Conservation (phyloP, 1,140 invertebrate genomes). For the Dysdera silvatica region DNA sequence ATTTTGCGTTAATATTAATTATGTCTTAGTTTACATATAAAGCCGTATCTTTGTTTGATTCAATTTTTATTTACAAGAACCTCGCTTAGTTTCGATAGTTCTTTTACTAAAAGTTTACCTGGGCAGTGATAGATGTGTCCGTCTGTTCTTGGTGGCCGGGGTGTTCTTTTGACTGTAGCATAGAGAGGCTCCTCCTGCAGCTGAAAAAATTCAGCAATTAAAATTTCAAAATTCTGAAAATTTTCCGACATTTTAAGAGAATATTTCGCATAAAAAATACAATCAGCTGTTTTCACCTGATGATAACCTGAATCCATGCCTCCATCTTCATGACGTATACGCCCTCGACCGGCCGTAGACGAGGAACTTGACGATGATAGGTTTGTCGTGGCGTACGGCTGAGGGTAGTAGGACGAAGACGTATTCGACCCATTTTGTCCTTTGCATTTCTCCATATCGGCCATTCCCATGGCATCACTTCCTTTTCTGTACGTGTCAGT, state of each 20-base stretch:
- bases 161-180: slow-evolving; percentile 34
- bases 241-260: background rate
- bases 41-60: no score
- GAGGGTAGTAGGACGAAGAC: slow-evolving; percentile 15
- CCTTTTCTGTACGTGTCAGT: slow-evolving; percentile 18
- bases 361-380: no score
- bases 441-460: slow-evolving; percentile 25
- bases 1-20: no score
- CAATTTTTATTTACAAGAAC: no score
- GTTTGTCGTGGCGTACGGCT: slow-evolving; percentile 24
- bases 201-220: slow-evolving; percentile 15
- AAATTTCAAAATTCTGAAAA: background rate
- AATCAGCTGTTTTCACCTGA: slow-evolving; percentile 21
- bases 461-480: slow-evolving; percentile 12
- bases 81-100: no score
- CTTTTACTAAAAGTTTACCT: no score
- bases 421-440: slow-evolving; percentile 12
- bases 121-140: slow-evolving; percentile 32
- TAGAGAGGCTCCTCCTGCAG: slow-evolving; percentile 33
- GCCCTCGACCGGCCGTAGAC: slow-evolving; percentile 5
- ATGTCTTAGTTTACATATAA: no score
- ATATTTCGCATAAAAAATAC: background rate
- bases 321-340: slow-evolving; percentile 19
- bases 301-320: slow-evolving; percentile 15
- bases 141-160: slow-evolving; percentile 28